Evolutionary conservation across 64 coral and sea anemone genomes (phyloP), one percentile per base, ranked within the genome.

Genomic region (Stylophora pistillata): DNA sequence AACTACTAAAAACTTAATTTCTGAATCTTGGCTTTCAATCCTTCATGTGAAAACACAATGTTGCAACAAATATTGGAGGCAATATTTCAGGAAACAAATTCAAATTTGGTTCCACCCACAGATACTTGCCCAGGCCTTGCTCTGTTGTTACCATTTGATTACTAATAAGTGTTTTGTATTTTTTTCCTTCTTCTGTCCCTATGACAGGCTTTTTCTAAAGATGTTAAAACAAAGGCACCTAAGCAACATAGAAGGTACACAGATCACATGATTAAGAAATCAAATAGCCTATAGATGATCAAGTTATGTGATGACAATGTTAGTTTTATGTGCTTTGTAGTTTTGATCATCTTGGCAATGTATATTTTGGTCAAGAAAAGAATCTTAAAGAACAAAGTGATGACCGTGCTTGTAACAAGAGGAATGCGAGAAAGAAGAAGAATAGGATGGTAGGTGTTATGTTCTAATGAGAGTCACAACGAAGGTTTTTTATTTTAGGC

Each of bases 371-470:
- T 53, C 11, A 11, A 69, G 32, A 70, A 30, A 30, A 82, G 15
- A 21, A 9, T 69, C 23, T 53, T 23, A 71, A 54, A 30, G 62
- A 84, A 70, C 61, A 25, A 9, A 69, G 31, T 52, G 73, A 76
- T 17, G 5, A n/a, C n/a, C n/a, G 20, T 53, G 62, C 21, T 21
- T 68, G 31, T 21, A 84, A 84, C n/a, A 70, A 53, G 62, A 84
- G 80, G 31, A 84, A 84, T 29, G 33, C 61, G 54, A 84, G 80
- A 23, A 84, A 84, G 27, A 84, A 84, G 21, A 84, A 34, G 20
- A 84, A 84, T 32, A 68, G 62, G 53, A 84, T 69, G 52, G 80
- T 84, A 47, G 47, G 60, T 73, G 29, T 73, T 31, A 25, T 47
- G 3, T 47, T n/a, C n/a, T n/a, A n/a, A n/a, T n/a, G n/a, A n/a